A percentile compares a stretch with the other conserved stretches of the same genome.
phyloP scores from a whole-genome alignment of 2,113 vertebrate species.

The Pangasianodon gigas region DNA sequence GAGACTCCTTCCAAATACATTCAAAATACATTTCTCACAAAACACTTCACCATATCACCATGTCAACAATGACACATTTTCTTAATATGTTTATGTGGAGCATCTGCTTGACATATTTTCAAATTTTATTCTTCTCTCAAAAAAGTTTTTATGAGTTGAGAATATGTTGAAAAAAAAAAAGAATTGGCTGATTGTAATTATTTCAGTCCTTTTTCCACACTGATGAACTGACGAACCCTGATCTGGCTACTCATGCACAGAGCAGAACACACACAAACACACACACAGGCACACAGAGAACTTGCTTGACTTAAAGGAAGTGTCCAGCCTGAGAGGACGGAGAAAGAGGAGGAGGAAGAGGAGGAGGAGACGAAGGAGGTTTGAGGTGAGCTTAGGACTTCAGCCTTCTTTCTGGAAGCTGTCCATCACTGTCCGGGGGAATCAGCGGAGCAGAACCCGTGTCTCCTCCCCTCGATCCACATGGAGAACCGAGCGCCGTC shows the following conservation, averaged over 20 bases:
- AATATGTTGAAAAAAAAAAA: too few relatives aligned
- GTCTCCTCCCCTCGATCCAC: constrained; percentile 64
- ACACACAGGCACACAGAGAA: constrained; percentile 39
- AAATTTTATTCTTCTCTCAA: not conserved
- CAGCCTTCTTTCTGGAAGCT: constrained; percentile 73
- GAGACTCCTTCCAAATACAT: not conserved
- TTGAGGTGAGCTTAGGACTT: constrained; percentile 62
- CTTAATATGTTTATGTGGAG: not conserved
- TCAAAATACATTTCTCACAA: not conserved
- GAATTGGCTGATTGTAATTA: not conserved
- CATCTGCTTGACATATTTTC: not conserved
- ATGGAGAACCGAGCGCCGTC: constrained; percentile 63
- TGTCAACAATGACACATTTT: not conserved
- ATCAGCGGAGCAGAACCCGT: constrained; percentile 75
- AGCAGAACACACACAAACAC: constrained; percentile 33
- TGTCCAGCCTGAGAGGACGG: constrained; percentile 69
- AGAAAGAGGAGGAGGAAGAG: not conserved
- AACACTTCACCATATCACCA: too few relatives aligned
- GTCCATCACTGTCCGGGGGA: constrained; percentile 76
- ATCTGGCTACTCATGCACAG: constrained; percentile 48
- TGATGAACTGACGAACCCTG: constrained; percentile 60
- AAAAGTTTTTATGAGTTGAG: not conserved
- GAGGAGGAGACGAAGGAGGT: not conserved
- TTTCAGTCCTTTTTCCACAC: constrained; percentile 12
- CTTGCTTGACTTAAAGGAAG: constrained; percentile 66